Conservation (phyloP, 2,113 vertebrate species). For the Dromas ardeola region DNA sequence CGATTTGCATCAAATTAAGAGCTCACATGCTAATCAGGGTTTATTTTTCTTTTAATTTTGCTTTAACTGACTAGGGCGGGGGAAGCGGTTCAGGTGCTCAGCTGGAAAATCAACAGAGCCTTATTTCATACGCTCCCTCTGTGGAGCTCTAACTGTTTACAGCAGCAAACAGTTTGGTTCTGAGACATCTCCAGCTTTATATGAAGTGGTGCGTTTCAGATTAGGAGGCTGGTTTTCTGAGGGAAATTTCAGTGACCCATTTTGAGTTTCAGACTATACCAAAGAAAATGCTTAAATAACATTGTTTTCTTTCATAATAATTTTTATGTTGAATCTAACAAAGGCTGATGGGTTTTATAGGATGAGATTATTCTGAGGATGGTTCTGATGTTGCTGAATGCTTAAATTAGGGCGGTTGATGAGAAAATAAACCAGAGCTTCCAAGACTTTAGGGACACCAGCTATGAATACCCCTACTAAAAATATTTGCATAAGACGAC, state of each 20-base stretch:
- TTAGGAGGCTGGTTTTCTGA: background rate
- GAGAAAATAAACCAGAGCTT: conserved; percentile 10
- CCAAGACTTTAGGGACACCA: background rate
- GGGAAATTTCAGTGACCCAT: background rate
- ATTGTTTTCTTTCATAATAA: background rate
- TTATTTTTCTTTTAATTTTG: conserved; percentile 14
- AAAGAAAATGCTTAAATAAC: background rate
- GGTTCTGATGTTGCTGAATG: background rate
- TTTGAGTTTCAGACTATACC: background rate
- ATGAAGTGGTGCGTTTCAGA: background rate
- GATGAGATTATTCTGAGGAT: background rate
- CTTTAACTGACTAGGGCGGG: background rate
- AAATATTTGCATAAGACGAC: background rate
- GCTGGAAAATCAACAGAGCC: conserved; percentile 4
- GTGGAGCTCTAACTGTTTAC: background rate
- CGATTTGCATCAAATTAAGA: background rate
- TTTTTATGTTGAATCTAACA: background rate
- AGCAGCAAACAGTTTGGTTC: background rate
- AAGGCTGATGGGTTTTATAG: background rate
- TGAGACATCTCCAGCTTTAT: background rate
- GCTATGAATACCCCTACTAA: background rate
- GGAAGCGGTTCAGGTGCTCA: background rate
- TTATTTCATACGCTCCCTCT: conserved; percentile 10
- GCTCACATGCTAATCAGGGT: background rate
- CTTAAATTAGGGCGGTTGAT: background rate